Conservation (phyloP, 2,113 vertebrate species). For the Microcebus murinus region DNA sequence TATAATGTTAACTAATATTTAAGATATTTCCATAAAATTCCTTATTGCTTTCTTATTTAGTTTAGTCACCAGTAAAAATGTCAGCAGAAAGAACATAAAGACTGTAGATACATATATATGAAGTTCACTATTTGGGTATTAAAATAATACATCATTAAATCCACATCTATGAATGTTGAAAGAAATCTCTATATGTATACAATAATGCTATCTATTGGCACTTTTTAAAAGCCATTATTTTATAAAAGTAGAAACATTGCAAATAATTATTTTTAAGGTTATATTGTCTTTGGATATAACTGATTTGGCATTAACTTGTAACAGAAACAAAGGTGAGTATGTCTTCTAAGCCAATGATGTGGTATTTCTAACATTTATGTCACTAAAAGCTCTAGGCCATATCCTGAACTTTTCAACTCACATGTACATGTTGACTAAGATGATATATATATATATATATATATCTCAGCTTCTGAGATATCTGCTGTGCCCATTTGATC, state of each 20-base stretch:
- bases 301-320: background rate
- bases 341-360: background rate
- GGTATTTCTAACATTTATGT: slow-evolving; percentile 23
- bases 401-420: slow-evolving; percentile 81
- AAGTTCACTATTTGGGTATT: background rate
- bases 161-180: background rate
- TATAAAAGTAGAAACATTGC: background rate
- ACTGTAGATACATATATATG: background rate
- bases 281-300: background rate
- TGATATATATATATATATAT: background rate
- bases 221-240: background rate
- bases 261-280: background rate
- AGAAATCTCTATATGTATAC: background rate
- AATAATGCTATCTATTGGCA: background rate
- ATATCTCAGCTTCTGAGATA: background rate
- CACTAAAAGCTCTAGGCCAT: slow-evolving; percentile 58
- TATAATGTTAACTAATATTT: background rate
- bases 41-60: background rate
- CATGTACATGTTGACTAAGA: background rate
- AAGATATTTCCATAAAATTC: background rate
- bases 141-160: slow-evolving; percentile 43
- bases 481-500: background rate
- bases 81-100: background rate
- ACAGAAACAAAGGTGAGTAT: background rate
- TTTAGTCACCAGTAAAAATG: background rate